phyloP scores from a whole-genome alignment of 1,140 invertebrate species.

The Trachymyrmex cornetzi region DNA sequence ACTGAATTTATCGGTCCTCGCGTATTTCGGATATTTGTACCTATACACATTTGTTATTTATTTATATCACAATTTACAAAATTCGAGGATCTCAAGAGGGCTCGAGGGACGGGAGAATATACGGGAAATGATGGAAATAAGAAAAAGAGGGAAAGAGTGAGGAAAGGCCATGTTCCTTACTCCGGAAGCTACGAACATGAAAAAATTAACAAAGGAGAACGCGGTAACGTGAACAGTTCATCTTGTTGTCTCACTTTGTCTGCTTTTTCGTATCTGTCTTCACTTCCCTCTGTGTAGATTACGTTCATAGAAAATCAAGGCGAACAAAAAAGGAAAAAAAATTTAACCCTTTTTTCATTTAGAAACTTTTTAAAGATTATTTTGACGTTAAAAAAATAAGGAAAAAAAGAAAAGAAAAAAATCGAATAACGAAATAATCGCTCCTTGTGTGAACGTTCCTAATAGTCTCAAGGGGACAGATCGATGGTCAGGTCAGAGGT shows the following conservation, averaged over 20 bases:
- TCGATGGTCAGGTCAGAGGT: constrained; percentile 72
- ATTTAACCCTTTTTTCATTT: constrained; percentile 23
- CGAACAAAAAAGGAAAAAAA: constrained; percentile 33
- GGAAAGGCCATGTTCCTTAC: constrained; percentile 47
- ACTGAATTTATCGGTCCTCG: constrained; percentile 79
- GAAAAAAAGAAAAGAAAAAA: constrained; percentile 16
- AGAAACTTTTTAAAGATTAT: constrained; percentile 36
- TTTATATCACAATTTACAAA: constrained; percentile 87
- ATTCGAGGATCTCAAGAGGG: constrained; percentile 77
- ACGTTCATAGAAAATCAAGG: constrained; percentile 27
- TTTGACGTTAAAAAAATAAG: constrained; percentile 55
- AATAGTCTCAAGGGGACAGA: constrained; percentile 68
- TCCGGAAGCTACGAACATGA: constrained; percentile 42
- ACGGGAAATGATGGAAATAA: not conserved
- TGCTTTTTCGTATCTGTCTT: constrained; percentile 58
- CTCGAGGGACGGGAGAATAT: not conserved
- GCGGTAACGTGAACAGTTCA: constrained; percentile 5
- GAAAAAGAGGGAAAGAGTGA: constrained; percentile 40
- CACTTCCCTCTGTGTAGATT: constrained; percentile 35
- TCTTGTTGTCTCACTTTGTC: constrained; percentile 65
- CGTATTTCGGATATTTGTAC: constrained; percentile 77
- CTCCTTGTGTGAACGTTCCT: constrained; percentile 67
- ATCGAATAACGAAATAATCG: constrained; percentile 60
- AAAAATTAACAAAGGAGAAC: constrained; percentile 66
- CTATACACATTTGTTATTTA: constrained; percentile 86